Conservation (phyloP, 2,888 invertebrate species). For the Rosalia funebris region DNA sequence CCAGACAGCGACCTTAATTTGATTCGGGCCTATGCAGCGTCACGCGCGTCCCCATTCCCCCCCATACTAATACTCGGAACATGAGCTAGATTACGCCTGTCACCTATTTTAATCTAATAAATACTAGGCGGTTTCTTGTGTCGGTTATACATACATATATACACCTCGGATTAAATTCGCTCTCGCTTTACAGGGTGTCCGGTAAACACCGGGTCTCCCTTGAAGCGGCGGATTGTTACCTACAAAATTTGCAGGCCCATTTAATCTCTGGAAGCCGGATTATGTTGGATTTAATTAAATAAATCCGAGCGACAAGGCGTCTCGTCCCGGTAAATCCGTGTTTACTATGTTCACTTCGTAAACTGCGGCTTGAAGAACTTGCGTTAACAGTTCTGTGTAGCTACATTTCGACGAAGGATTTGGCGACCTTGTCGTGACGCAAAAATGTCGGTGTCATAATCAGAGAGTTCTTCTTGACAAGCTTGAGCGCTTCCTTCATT, state of each 20-base stretch:
- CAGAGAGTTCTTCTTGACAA: too few species aligned
- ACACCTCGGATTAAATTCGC: slow-evolving; percentile 17
- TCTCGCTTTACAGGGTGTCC: slow-evolving; percentile 11
- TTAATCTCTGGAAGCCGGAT: slow-evolving; percentile 3
- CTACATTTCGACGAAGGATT: too few species aligned
- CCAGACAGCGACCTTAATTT: slow-evolving; percentile 8
- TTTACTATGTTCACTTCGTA: too few species aligned
- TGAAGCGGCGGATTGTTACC: background rate
- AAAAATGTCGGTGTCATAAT: too few species aligned
- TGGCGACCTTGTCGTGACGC: too few species aligned
- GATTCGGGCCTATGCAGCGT: slow-evolving; percentile 6
- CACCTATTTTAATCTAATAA: slow-evolving; percentile 21
- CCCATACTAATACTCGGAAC: slow-evolving; percentile 4
- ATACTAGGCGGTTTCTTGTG: slow-evolving; percentile 16
- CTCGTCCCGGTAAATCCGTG: too few species aligned
- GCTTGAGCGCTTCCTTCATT: too few species aligned
- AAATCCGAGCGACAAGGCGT: too few species aligned
- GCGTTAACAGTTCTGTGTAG: too few species aligned
- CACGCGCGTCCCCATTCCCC: background rate
- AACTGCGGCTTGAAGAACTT: too few species aligned
- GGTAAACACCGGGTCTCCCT: slow-evolving; percentile 6
- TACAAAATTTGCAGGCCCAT: background rate
- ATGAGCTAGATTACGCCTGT: slow-evolving; percentile 15
- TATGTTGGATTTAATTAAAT: background rate
- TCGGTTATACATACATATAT: background rate